Conservation (phyloP, 2,888 invertebrate genomes). For the Sarcophaga caerulescens region DNA sequence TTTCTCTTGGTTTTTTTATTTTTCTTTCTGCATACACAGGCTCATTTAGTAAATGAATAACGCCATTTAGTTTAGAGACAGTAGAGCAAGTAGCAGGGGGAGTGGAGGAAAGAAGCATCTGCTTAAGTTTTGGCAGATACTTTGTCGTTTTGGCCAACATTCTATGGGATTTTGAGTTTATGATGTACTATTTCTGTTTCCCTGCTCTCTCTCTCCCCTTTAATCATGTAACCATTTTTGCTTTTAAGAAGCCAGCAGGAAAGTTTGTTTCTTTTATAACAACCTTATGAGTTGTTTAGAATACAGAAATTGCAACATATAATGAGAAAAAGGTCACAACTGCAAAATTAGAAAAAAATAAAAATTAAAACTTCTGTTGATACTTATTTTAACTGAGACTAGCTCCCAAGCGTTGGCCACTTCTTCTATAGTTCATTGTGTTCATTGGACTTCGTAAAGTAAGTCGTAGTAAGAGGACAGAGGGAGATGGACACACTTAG, state of each 20-base stretch:
- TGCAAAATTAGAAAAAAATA: too few species aligned
- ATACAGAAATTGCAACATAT: too few species aligned
- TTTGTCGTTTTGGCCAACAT: constrained; percentile 48
- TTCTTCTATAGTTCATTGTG: too few species aligned
- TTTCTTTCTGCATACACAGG: constrained; percentile 23
- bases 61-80: constrained; percentile 48
- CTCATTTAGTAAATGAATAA: constrained; percentile 65
- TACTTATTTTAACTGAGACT: too few species aligned
- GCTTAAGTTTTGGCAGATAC: constrained; percentile 23
- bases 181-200: constrained; percentile 32
- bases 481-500: not conserved
- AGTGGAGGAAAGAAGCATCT: constrained; percentile 36
- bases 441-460: not conserved
- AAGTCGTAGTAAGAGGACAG: not conserved
- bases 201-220: too few species aligned
- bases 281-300: too few species aligned
- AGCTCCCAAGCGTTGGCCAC: too few species aligned
- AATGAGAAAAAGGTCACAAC: too few species aligned
- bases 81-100: not conserved
- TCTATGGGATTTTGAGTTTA: constrained; percentile 56
- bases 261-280: too few species aligned
- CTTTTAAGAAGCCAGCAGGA: too few species aligned
- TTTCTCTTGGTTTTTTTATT: constrained; percentile 8
- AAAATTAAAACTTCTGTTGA: too few species aligned
- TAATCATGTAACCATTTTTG: too few species aligned